Conservation (phyloP, 1,140 invertebrate genomes). For the Drepana arcuata region DNA sequence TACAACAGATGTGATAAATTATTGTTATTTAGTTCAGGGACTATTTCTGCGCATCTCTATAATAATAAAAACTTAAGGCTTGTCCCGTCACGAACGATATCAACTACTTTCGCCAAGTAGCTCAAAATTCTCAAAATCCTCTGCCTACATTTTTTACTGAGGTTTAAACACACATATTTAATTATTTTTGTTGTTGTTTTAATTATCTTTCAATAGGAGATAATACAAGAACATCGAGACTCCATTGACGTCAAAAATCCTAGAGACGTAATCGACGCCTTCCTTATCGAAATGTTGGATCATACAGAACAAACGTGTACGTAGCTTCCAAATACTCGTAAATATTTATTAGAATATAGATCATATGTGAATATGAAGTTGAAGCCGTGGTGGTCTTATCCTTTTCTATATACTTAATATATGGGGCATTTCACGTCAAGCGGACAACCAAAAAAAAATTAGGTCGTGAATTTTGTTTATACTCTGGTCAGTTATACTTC, state of each 20-base stretch:
- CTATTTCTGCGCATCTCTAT: too few species aligned
- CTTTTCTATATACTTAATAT: too few species aligned
- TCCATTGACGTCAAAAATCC: conserved; percentile 67
- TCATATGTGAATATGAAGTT: background rate
- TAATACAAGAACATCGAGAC: conserved; percentile 73
- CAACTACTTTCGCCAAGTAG: too few species aligned
- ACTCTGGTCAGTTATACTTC: background rate
- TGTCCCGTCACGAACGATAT: too few species aligned
- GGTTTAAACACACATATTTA: too few species aligned
- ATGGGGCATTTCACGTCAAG: background rate
- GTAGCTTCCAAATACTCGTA: conserved; percentile 4
- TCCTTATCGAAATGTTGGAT: conserved; percentile 74
- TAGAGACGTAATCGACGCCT: conserved; percentile 81
- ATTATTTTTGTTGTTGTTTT: conserved; percentile 2
- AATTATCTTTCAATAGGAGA: conserved; percentile 66
- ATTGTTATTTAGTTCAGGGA: conserved; percentile 12
- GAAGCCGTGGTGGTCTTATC: too few species aligned
- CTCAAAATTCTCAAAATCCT: too few species aligned
- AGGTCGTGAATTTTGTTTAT: background rate
- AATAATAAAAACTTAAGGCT: too few species aligned
- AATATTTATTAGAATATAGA: background rate
- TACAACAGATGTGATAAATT: conserved; percentile 9
- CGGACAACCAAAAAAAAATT: background rate
- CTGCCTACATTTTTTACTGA: too few species aligned
- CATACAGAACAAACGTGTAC: conserved; percentile 34